Evolutionary conservation across 2,888 invertebrate species (phyloP).

Genomic region (Caenorhabditis angaria): DNA sequence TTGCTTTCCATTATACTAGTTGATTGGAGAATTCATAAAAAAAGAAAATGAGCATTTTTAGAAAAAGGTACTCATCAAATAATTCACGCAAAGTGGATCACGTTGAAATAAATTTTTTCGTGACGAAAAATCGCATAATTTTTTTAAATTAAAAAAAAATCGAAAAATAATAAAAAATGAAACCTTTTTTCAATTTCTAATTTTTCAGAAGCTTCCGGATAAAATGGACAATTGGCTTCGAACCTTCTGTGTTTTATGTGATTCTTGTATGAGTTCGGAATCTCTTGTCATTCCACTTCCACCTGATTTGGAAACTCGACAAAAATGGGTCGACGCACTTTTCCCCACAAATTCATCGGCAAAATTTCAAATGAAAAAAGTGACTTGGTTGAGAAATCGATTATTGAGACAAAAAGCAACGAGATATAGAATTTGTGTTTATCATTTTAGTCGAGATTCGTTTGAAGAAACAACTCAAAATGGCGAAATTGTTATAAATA

Average conservation of each 20-base stretch:
- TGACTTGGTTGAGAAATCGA: slow-evolving; percentile 38
- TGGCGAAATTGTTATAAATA: slow-evolving; percentile 34
- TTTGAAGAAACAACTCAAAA: slow-evolving; percentile 28
- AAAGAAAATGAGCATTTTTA: too few relatives aligned
- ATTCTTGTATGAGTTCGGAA: slow-evolving; percentile 42
- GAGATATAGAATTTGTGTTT: slow-evolving; percentile 49
- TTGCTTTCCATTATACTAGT: too few relatives aligned
- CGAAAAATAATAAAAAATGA: too few relatives aligned
- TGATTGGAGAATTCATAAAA: too few relatives aligned
- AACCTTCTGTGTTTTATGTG: slow-evolving; percentile 49
- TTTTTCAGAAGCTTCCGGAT: slow-evolving; percentile 35
- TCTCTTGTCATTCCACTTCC: slow-evolving; percentile 42
- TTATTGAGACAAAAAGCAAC: slow-evolving; percentile 44
- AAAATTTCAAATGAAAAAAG: slow-evolving; percentile 32
- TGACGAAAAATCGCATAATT: too few relatives aligned
- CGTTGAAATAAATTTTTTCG: too few relatives aligned
- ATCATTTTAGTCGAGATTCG: slow-evolving; percentile 40
- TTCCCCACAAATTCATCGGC: slow-evolving; percentile 23
- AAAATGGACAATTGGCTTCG: slow-evolving; percentile 45
- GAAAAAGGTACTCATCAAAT: too few relatives aligned
- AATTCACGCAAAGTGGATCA: too few relatives aligned
- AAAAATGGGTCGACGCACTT: slow-evolving; percentile 27
- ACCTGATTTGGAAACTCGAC: slow-evolving; percentile 20
- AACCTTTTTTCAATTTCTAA: slow-evolving; percentile 5
- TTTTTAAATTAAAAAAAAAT: too few relatives aligned